Evolutionary conservation across 2,888 invertebrate genomes (phyloP), one percentile per base, ranked within the genome.

Genomic region (Pristionchus maxplancki): DNA sequence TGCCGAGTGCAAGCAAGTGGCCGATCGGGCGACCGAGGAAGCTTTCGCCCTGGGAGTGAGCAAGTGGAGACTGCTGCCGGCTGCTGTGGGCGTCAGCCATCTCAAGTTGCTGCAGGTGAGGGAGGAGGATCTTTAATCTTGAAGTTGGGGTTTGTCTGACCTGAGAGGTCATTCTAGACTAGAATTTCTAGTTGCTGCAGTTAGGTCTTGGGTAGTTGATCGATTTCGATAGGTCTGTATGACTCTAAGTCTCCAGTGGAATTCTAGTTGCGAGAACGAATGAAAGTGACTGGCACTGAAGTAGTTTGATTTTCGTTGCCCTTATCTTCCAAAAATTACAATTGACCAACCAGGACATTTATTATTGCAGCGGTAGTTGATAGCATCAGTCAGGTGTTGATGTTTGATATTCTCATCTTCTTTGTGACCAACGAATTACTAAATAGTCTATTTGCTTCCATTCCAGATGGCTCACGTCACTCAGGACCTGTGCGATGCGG

Each of bases 31-130:
- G 31, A 44, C 40, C 17, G 85, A 85, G 85, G 85, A 85, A 20
- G 64, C 85, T 24, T 53, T 50, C 40, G 40, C 78, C 24, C 17
- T 74, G 20, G 34, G 40, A 31, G 50, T 87, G 34, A 31, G 28
- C 71, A 44, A 34, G 31, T 87, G 87, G 87, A 28, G 74, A 17
- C 15, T 31, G 28, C 74, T 87, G 50, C 87, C 87, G 17, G 17
- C 71, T 20, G 44, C 67, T 40, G 74, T 74, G 11, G 87, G 74
- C n/a, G 74, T 50, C 37, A 40, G 40, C 58, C 71, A 87, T 78
- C 34, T 87, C 50, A 87, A 87, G 40, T n/a, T 87, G 13, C 87
- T 87, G 2, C 87, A 87, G 74, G 87, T 87, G 9, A 13, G 74
- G 24, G 53, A 58, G 13, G 34, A 53, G 34, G 78, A 24, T 78